phyloP scores from a whole-genome alignment of 2,888 invertebrate species.

The Erebia epiphron region DNA sequence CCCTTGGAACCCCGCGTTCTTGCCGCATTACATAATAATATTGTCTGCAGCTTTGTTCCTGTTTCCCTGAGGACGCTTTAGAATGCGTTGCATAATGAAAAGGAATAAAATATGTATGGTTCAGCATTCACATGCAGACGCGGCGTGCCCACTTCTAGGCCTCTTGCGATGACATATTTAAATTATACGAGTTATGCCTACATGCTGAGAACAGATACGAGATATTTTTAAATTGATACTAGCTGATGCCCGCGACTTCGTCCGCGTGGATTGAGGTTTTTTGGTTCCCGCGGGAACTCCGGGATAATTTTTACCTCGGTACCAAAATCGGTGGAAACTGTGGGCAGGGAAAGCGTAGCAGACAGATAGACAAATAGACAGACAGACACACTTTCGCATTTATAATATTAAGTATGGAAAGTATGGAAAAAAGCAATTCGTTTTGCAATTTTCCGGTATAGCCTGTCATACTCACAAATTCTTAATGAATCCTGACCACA shows the following conservation, averaged over 20 bases:
- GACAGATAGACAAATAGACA: too few relatives aligned
- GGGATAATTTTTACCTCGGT: too few relatives aligned
- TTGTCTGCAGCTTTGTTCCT: conserved; percentile 28
- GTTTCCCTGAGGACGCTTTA: conserved; percentile 19
- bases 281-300: too few relatives aligned
- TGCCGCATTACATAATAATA: conserved; percentile 11
- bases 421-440: conserved; percentile 4
- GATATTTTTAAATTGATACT: neutral
- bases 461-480: too few relatives aligned
- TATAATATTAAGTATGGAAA: too few relatives aligned
- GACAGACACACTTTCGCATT: too few relatives aligned
- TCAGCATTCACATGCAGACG: conserved; percentile 5
- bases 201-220: neutral
- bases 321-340: too few relatives aligned
- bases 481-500: too few relatives aligned
- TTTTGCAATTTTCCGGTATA: conserved; percentile 12
- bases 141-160: neutral
- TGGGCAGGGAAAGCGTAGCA: too few relatives aligned
- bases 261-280: too few relatives aligned
- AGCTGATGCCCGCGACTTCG: too few relatives aligned
- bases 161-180: conserved; percentile 2
- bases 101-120: conserved; percentile 19
- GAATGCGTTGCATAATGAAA: conserved; percentile 28
- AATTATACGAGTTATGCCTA: neutral
- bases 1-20: conserved; percentile 16